phyloP scores from a whole-genome alignment of 2,888 invertebrate species.

The Melanophora roralis region DNA sequence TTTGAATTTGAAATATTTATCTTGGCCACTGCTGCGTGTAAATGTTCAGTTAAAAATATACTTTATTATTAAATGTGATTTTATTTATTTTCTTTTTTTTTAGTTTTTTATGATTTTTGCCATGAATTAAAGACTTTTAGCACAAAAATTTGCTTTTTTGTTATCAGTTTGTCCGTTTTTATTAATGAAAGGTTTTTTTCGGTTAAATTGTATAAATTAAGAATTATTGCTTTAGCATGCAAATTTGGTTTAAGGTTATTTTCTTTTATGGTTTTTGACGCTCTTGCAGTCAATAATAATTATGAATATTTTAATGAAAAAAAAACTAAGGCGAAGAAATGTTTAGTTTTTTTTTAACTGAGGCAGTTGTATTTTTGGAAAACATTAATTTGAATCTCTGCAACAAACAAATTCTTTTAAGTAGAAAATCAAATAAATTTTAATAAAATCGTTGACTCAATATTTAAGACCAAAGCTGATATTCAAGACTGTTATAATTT shows the following conservation, averaged over 20 bases:
- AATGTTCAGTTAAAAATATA: slow-evolving; percentile 27
- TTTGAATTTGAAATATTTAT: not conserved
- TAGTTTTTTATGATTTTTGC: not conserved
- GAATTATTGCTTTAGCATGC: slow-evolving; percentile 75
- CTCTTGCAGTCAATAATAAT: slow-evolving; percentile 35
- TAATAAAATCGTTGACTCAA: no score
- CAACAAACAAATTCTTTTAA: no score
- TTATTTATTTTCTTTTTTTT: not conserved
- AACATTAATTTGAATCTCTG: no score
- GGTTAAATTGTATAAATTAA: slow-evolving; percentile 72
- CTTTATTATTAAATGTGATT: slow-evolving; percentile 29
- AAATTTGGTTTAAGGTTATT: slow-evolving; percentile 68
- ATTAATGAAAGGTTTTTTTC: slow-evolving; percentile 51
- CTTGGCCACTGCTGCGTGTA: slow-evolving; percentile 23
- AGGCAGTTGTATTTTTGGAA: no score
- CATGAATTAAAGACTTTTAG: slow-evolving; percentile 18
- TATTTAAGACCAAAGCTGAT: no score
- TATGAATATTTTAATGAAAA: slow-evolving; percentile 6
- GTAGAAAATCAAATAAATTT: no score
- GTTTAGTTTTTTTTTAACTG: not conserved
- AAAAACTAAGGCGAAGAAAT: not conserved
- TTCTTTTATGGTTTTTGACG: not conserved
- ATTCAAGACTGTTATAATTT: no score
- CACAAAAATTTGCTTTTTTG: not conserved
- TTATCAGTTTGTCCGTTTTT: not conserved